Base-by-base conservation (phyloP, 2,888 invertebrate genomes). In the Microctonus brassicae region DNA sequence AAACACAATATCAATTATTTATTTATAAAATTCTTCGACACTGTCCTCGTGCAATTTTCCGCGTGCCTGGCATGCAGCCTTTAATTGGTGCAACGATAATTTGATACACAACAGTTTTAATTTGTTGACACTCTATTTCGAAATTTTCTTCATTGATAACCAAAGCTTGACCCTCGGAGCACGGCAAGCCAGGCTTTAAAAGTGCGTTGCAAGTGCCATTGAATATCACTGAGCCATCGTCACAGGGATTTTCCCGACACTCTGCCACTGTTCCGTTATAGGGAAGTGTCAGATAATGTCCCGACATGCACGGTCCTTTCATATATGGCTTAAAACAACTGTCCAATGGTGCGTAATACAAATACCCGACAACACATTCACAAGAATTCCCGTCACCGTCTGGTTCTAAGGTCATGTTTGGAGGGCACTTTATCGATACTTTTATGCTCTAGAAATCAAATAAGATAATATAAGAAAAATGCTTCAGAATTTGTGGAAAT, bases 261-360 rank as follows among this genome's bases (percentile, higher is more conserved):
- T 88, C 85, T 0, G 93, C 92, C 69, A 91, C 88, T 1, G 89
- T 88, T 22, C 89, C 82, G 42, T 89, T 86, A 47, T 79, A 75
- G 10, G 86, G 88, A 17, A 93, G 86, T 6, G 90, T 80, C 24
- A 93, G 83, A 79, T 91, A 90, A 67, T 91, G 80, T 0, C 88
- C 89, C 0, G 79, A 67, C 0, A 81, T 71, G 80, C 93, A 93
- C 0, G 93, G 93, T 0, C 93, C 93, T 80, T 88, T 89, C 47
- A 89, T 88, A 80, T 89, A 93, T 0, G 91, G 91, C n/a, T 89
- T 88, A 88, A 90, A 92, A 80, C 93, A 93, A 11, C 84, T 85
- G 75, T 92, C 90, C 0, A 89, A 87, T 33, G 88, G 83, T 1
- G 92, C 91, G 80, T 92, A 89, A 81, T 90, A 93, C 36, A 92